phyloP scores from a whole-genome alignment of 2,888 invertebrate species.

The Sinhomidia bicolor region DNA sequence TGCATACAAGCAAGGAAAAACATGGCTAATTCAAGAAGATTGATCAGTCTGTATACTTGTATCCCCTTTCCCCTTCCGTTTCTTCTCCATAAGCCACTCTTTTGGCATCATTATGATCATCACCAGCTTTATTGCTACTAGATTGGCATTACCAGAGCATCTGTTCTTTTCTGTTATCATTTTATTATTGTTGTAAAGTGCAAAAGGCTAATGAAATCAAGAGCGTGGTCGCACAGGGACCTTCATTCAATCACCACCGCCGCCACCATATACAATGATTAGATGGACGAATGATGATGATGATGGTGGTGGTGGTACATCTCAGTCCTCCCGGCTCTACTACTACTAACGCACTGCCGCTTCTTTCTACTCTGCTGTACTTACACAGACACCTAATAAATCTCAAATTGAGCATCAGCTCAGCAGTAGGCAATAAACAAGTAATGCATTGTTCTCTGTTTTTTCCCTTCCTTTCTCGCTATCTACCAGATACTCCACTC shows the following conservation, averaged over 20 bases:
- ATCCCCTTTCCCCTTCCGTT: neutral
- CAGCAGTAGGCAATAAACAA: constrained; percentile 14
- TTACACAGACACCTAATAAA: constrained; percentile 69
- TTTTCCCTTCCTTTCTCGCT: neutral
- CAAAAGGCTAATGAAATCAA: constrained; percentile 75
- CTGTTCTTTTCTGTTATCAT: constrained; percentile 65
- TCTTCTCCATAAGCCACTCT: neutral
- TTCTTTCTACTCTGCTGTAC: neutral
- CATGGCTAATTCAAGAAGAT: constrained; percentile 55
- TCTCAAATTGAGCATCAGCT: constrained; percentile 54
- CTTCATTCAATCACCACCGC: constrained; percentile 64
- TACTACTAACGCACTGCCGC: neutral
- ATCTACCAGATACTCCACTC: neutral
- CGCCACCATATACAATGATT: constrained; percentile 36
- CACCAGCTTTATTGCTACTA: constrained; percentile 13
- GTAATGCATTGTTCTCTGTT: constrained; percentile 33
- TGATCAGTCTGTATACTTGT: constrained; percentile 20
- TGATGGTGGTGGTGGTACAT: too few relatives aligned
- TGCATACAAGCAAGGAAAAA: constrained; percentile 10
- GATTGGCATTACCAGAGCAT: constrained; percentile 61
- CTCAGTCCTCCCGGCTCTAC: neutral
- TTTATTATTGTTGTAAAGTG: constrained; percentile 69
- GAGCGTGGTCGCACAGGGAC: constrained; percentile 69
- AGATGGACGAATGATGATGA: constrained; percentile 40
- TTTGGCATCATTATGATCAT: neutral